phyloP scores from a whole-genome alignment of 2,113 vertebrate genomes.

The Typhlomys cinereus region DNA sequence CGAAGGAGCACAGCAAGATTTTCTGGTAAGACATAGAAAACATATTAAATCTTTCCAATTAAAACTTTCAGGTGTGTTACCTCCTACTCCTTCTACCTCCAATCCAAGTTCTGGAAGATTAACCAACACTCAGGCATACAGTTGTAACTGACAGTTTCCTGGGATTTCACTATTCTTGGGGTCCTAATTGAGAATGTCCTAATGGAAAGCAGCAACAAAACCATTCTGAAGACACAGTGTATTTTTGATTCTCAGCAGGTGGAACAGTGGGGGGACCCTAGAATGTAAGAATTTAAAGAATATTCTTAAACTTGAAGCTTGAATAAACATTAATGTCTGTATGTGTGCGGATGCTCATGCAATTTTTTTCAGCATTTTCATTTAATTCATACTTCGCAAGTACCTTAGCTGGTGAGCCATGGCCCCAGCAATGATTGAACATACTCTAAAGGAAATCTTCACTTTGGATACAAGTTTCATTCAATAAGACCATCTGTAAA shows the following conservation, averaged over 20 bases:
- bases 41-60: constrained; percentile 56
- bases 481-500: background rate
- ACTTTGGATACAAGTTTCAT: background rate
- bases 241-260: constrained; percentile 60
- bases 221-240: constrained; percentile 32
- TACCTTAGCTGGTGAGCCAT: too few relatives aligned
- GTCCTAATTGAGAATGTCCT: constrained; percentile 53
- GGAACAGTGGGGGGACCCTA: constrained; percentile 33
- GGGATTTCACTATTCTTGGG: constrained; percentile 58
- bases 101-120: constrained; percentile 72
- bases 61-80: constrained; percentile 57
- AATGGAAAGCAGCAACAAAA: constrained; percentile 13
- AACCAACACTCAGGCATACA: constrained; percentile 71
- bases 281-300: constrained; percentile 47
- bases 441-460: background rate
- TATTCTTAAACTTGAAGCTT: constrained; percentile 54
- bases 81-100: constrained; percentile 3
- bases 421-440: too few relatives aligned
- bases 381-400: too few relatives aligned
- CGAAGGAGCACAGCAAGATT: background rate
- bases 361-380: too few relatives aligned
- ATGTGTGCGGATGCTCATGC: background rate
- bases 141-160: constrained; percentile 55
- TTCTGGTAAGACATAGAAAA: constrained; percentile 6
- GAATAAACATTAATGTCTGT: constrained; percentile 48